phyloP scores from a whole-genome alignment of 2,113 vertebrate genomes.

The Setophaga coronata region DNA sequence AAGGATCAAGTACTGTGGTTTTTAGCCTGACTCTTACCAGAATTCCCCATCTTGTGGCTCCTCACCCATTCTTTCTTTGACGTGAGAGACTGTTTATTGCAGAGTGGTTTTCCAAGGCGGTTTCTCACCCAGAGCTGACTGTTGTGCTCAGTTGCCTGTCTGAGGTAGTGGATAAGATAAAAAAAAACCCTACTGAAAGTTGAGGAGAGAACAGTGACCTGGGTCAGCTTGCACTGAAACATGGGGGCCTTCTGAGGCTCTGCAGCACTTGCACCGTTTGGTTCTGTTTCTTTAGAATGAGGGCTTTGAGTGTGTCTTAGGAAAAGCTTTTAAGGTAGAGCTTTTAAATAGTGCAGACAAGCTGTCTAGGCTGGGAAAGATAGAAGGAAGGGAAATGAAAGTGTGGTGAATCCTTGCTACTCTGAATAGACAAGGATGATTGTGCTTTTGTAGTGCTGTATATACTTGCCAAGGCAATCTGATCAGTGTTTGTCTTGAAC shows the following conservation, averaged over 20 bases:
- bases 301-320: background rate
- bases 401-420: background rate
- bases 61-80: background rate
- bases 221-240: background rate
- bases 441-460: background rate
- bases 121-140: background rate
- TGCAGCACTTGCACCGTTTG: background rate
- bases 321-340: background rate
- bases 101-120: background rate
- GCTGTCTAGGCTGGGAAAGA: slow-evolving; percentile 1
- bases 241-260: background rate
- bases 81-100: background rate
- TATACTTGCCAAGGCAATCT: slow-evolving; percentile 49
- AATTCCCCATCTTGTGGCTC: background rate
- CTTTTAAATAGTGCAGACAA: background rate
- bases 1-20: background rate
- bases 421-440: background rate
- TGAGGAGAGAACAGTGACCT: background rate
- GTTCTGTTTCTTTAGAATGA: background rate
- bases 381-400: background rate
- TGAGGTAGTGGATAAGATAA: background rate
- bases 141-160: background rate
- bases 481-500: slow-evolving; percentile 49
- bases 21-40: background rate
- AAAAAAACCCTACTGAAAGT: background rate